A percentile compares a stretch with the other conserved stretches of the same genome.
Evolutionary conservation across 2,113 vertebrate species (phyloP).

Genomic region (Brevimyrus niger): DNA sequence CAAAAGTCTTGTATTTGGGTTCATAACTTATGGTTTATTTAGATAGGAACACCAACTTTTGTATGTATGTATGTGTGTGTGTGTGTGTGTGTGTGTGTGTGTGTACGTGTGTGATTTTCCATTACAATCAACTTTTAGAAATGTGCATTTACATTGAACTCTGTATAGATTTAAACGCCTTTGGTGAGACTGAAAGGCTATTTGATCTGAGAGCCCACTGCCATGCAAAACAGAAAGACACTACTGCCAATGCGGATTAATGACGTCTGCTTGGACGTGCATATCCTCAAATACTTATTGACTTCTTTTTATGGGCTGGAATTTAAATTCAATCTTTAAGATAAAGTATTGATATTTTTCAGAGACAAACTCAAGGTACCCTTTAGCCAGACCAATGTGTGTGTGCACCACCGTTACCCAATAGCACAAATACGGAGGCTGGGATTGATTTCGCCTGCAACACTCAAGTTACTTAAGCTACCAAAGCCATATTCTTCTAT

Average conservation of each 20-base stretch:
- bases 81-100: too few relatives aligned
- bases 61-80: too few relatives aligned
- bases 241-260: not conserved
- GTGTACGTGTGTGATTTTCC: not conserved
- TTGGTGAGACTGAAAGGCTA: not conserved
- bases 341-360: conserved; percentile 15
- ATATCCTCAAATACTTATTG: conserved; percentile 4
- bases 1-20: too few relatives aligned
- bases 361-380: conserved; percentile 1
- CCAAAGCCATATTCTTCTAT: not conserved
- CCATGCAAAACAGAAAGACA: not conserved
- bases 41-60: too few relatives aligned
- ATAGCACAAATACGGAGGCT: not conserved
- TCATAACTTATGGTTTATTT: too few relatives aligned
- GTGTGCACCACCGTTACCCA: not conserved
- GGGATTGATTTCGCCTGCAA: not conserved
- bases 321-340: conserved; percentile 5
- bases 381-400: not conserved
- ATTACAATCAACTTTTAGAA: not conserved
- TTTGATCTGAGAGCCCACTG: not conserved
- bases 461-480: not conserved
- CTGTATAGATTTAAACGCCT: not conserved
- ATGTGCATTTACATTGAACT: not conserved
- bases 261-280: not conserved
- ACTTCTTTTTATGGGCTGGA: not conserved